Evolutionary conservation across 1,140 invertebrate genomes (phyloP), one percentile per base, ranked within the genome.

Genomic region (Pseudomyrmex sp.): DNA sequence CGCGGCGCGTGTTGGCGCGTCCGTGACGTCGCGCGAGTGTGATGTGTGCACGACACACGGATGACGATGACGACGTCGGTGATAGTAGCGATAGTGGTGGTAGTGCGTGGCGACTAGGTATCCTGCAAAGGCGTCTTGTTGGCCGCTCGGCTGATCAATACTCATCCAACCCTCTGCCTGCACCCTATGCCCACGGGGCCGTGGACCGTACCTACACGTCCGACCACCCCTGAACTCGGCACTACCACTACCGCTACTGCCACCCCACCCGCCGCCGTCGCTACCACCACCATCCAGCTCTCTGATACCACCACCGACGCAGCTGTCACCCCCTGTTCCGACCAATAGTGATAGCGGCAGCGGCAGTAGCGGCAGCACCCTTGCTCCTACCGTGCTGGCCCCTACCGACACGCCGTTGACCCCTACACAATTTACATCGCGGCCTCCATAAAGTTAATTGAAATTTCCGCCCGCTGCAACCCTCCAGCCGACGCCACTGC

Each of bases 361-460:
- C 74, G 59, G 82, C 72, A 52, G 74, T 68, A 80, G 59, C 63
- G 61, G 52, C 65, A 56, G 63, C 82, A 88, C 85, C 76, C 83
- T 82, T 83, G 82, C 88, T 85, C 75, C 88, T 85, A 77, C 82
- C 76, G 83, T 75, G 82, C 84, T 77, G 68, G 73, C 85, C 88
- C 82, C 87, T 82, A 82, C 88, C 84, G 76, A 87, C 88, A 89
- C 88, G 77, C 70, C 86, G 85, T 87, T 90, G 88, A 89, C 89
- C 90, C 90, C 90, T 90, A 90, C 89, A 86, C 89, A 90, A 90
- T 91, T 91, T 91, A 91, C 90, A 90, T 91, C 90, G 88, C 90
- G 84, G 88, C 85, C 86, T 89, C 86, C 88, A 86, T 91, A 90
- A 91, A 91, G 88, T 91, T 91, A 89, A 91, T 91, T 90, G 83